Base-by-base conservation (phyloP, 92 coral and sea anemone genomes). In the Epizoanthus ramosus region DNA sequence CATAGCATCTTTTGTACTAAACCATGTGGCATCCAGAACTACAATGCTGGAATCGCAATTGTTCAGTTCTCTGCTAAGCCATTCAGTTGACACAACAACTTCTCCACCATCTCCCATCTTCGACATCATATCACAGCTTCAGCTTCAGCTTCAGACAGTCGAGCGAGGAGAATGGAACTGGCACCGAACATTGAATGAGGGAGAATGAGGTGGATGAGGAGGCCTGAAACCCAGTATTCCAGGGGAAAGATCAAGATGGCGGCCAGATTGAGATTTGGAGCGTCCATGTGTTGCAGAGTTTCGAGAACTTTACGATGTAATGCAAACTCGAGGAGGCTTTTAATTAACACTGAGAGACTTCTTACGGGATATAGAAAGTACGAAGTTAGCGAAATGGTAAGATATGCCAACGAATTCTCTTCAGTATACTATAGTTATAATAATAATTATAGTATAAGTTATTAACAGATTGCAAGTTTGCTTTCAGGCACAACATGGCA, bases 21-120 rank as follows among this genome's bases (percentile, higher is more conserved):
- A 88, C 97, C 97, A 93, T 9, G 94, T 93, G 35, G 83, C 85
- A 54, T 93, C 97, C 15, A 93, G 84, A 24, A 90, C 73, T 39
- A 81, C 87, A 15, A 93, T 79, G 41, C 73, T 80, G 1, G 76
- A 77, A 18, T 71, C 21, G 7, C 7, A 37, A 41, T 63, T 65
- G 41, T 80, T 41, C 9, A 88, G 63, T n/a, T 77, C 84, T 54
- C 72, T 33, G 76, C 88, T 41, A 43, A 93, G 87, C 94, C 97
- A 93, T 18, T 74, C 85, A 22, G 94, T 90, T 15, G 97, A 90
- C 35, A 93, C 94, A 1, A 88, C 69, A 15, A 31, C 41, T 37
- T 77, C 43, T 37, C 82, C 71, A 61, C 25, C 17, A 10, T 64
- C 3, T 63, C 13, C 22, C 12, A 18, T n/a, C 4, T 23, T 12